These are phyloP conservation scores for Dendrolimus punctatus DNA, from an alignment of 1,140 invertebrate genomes.

Conservation along the genomic window DNA sequence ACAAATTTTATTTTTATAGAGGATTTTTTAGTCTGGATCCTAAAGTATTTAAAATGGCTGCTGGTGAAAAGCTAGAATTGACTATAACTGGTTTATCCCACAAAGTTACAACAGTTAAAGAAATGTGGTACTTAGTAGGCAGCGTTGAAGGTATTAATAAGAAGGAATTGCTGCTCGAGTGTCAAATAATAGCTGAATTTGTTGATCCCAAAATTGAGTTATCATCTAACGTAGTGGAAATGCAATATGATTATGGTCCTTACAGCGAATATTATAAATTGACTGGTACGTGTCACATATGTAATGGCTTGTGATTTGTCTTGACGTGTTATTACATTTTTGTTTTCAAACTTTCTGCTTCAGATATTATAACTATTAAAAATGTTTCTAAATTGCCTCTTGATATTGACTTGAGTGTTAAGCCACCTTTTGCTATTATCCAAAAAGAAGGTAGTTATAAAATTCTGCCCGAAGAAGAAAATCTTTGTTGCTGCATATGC, in stretches of 20 bases:
- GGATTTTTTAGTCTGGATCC: constrained; percentile 54
- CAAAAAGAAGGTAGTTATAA: constrained; percentile 47
- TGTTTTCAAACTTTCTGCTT: constrained; percentile 14
- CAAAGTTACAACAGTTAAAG: constrained; percentile 46
- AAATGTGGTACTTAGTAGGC: constrained; percentile 61
- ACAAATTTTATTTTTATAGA: constrained; percentile 23
- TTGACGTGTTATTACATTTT: background rate
- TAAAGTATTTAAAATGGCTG: constrained; percentile 45
- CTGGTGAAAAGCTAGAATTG: constrained; percentile 53
- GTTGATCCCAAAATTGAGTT: constrained; percentile 62
- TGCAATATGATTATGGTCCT: constrained; percentile 56
- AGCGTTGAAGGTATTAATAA: constrained; percentile 63
- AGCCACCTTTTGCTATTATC: constrained; percentile 54
- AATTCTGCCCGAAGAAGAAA: constrained; percentile 34
- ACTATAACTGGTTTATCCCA: constrained; percentile 40
- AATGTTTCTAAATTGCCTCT: constrained; percentile 57
- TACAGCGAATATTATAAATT: constrained; percentile 62
- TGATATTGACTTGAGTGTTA: constrained; percentile 47
- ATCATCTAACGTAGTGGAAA: constrained; percentile 38
- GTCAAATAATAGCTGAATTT: constrained; percentile 48
- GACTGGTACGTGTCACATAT: constrained; percentile 33
- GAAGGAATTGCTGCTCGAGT: constrained; percentile 56
- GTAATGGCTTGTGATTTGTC: background rate
- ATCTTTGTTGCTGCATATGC: constrained; percentile 48
- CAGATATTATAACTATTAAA: constrained; percentile 59